Base-by-base conservation (phyloP, 2,888 invertebrate genomes). In the Archips crataeganus region DNA sequence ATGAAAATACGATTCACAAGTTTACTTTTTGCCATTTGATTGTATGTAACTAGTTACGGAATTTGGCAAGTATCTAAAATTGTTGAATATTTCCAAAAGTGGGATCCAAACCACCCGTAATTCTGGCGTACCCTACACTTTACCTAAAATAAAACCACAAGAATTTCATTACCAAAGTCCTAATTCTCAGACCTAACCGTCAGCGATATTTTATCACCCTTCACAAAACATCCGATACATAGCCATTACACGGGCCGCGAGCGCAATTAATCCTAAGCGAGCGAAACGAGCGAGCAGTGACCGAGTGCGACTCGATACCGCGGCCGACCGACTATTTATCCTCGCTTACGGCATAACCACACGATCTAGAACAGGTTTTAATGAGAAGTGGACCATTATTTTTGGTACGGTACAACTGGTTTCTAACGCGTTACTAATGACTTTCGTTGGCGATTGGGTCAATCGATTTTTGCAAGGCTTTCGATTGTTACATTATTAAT, bases 191-290 rank as follows among this genome's bases (percentile, higher is more conserved):
- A 69, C 32, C 71, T 74, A 64, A 54, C 65, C 74, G 63, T 63
- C 63, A 72, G 76, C 72, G 72, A 75, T 71, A 66, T 75, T 74
- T 64, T 71, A 71, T 64, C 69, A 74, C 70, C 74, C 74, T 70
- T 61, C 72, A 65, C 75, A 51, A 76, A 77, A 76, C 78, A 78
- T 68, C 65, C 69, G 65, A 74, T 74, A 74, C 39, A 47, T 59
- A 51, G 64, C 79, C 79, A 78, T 81, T 80, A 79, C 79, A 78
- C 77, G 71, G 75, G 63, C 75, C 75, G 77, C 77, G 79, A 80
- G 78, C 77, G 80, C 82, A 80, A 82, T 83, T 83, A 83, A 83
- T 83, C 80, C 80, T 57, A 63, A 68, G 60, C 74, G 65, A 74
- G 69, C 63, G 68, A 64, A 67, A 54, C 67, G 66, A 63, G 70